These are phyloP conservation scores for Ditula angustiorana DNA, from an alignment of 2,888 invertebrate genomes.

Conservation along the genomic window DNA sequence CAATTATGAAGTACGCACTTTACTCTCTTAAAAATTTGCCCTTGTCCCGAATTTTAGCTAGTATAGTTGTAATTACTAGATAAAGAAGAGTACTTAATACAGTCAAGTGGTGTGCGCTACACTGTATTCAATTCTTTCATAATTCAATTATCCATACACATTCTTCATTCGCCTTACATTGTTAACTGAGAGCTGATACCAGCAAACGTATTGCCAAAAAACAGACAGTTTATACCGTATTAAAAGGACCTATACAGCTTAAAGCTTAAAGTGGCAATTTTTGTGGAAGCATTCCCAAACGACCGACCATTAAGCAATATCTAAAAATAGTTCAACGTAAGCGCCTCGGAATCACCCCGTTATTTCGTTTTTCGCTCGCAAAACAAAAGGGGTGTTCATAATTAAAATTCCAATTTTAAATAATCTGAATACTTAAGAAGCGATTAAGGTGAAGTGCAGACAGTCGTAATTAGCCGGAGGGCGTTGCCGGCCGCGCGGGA, in stretches of 20 bases:
- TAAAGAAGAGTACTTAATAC: too few relatives aligned
- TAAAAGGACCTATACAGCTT: not conserved
- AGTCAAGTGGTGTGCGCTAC: too few relatives aligned
- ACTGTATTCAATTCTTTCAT: too few relatives aligned
- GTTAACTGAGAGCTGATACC: too few relatives aligned
- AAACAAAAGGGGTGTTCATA: constrained; percentile 6
- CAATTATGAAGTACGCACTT: too few relatives aligned
- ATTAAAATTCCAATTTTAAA: constrained; percentile 28
- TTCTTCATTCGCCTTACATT: too few relatives aligned
- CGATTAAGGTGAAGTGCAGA: constrained; percentile 29
- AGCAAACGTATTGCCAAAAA: not conserved
- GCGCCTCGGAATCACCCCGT: not conserved
- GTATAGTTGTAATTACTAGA: too few relatives aligned
- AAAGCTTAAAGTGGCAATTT: not conserved
- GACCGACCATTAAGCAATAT: not conserved
- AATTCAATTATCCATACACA: too few relatives aligned
- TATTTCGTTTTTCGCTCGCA: constrained; percentile 1
- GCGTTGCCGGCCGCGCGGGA: constrained; percentile 19
- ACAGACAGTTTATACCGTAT: not conserved
- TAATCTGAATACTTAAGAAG: constrained; percentile 22
- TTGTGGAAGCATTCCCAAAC: not conserved
- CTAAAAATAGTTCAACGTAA: constrained; percentile 1
- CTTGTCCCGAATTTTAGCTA: too few relatives aligned
- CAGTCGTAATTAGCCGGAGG: constrained; percentile 26
- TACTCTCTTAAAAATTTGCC: too few relatives aligned